Percentiles rank a stretch among this genome's conserved stretches.
These are phyloP conservation scores for Squalus acanthias DNA, from an alignment of 2,797 vertebrate genomes.

Conservation along the genomic window DNA sequence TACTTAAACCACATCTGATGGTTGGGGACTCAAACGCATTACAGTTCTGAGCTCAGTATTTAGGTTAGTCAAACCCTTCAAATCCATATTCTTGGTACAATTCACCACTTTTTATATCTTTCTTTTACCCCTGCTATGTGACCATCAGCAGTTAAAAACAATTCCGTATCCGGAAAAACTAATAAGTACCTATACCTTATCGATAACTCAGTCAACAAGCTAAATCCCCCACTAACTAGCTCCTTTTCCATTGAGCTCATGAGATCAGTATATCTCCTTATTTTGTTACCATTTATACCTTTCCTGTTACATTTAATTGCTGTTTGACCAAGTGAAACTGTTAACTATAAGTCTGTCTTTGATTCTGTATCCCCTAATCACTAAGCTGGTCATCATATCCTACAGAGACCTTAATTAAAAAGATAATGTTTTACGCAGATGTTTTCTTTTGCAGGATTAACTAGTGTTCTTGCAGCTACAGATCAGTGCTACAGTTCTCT, in stretches of 20 bases:
- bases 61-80: background rate
- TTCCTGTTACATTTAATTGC: background rate
- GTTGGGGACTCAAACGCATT: background rate
- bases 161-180: background rate
- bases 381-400: background rate
- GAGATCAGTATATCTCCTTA: background rate
- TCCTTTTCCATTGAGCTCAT: background rate
- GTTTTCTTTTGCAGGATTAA: conserved; percentile 1
- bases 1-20: background rate
- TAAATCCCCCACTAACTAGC: background rate
- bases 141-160: background rate
- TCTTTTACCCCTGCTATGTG: background rate
- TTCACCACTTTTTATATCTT: background rate
- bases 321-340: conserved; percentile 1
- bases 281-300: background rate
- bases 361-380: background rate
- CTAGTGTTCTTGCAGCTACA: conserved; percentile 10
- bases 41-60: background rate
- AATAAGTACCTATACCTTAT: background rate
- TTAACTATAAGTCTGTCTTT: background rate
- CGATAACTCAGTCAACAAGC: background rate
- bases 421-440: background rate
- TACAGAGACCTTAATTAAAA: background rate
- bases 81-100: background rate
- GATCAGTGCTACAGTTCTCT: conserved; percentile 5